phyloP scores from a whole-genome alignment of 2,113 vertebrate species.

The Forbesichthys papilliferus region DNA sequence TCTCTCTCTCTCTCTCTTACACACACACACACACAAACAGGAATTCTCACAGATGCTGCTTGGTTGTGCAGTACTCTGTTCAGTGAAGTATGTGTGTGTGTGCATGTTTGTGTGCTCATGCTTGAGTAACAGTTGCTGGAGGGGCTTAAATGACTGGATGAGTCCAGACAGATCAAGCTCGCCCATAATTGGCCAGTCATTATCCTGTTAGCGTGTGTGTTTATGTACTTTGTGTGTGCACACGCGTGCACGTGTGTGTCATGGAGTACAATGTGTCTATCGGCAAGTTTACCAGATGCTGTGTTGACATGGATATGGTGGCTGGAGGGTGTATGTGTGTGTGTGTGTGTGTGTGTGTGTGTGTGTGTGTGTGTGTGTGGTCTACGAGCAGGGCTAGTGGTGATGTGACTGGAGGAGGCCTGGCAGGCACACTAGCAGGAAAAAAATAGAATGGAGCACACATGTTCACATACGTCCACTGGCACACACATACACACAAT shows the following conservation, averaged over 20 bases:
- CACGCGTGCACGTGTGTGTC: conserved; percentile 15
- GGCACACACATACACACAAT: neutral
- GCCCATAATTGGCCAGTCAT: conserved; percentile 73
- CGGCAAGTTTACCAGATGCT: conserved; percentile 57
- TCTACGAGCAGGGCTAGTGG: conserved; percentile 17
- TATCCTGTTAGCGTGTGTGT: conserved; percentile 65
- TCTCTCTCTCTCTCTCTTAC: conserved; percentile 3
- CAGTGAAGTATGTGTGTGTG: conserved; percentile 44
- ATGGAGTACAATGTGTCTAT: conserved; percentile 14
- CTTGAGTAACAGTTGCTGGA: conserved; percentile 63
- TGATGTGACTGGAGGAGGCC: conserved; percentile 63
- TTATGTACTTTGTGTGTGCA: conserved; percentile 20
- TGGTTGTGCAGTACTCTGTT: conserved; percentile 37
- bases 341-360: conserved; percentile 3
- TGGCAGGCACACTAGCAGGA: conserved; percentile 53
- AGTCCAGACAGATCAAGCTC: conserved; percentile 71
- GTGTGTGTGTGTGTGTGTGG: conserved; percentile 27
- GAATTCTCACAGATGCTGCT: conserved; percentile 37
- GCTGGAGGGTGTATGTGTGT: conserved; percentile 30
- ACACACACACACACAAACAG: conserved; percentile 10
- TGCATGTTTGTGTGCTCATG: conserved; percentile 55
- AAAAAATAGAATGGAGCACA: conserved; percentile 26
- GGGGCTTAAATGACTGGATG: conserved; percentile 69
- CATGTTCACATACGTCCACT: conserved; percentile 20
- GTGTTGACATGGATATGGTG: conserved; percentile 61